Base-by-base conservation (phyloP, 1,140 invertebrate genomes). In the Lepeophtheirus salmonis region DNA sequence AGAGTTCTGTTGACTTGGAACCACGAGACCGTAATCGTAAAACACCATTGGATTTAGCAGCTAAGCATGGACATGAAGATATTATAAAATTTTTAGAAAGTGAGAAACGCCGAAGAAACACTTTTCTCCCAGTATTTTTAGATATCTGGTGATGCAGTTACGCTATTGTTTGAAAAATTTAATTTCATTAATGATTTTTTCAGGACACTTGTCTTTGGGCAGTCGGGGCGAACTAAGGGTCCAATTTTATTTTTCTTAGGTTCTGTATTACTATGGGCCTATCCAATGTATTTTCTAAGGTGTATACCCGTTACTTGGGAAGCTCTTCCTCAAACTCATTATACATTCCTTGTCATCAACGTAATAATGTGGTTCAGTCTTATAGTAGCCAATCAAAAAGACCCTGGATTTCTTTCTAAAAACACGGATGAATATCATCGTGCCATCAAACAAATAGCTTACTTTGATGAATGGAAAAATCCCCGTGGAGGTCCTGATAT, bases 301-400 rank as follows among this genome's bases (percentile, higher is more conserved):
- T 85, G 84, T 64, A 80, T 91, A 60, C 86, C 87, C 0, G 75
- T 87, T n/a, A 92, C 88, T 0, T 91, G 86, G 86, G 83, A 88
- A 66, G 80, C 85, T 2, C 70, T 90, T 1, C 75, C 84, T 22
- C 78, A 81, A 0, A 83, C 84, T 3, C 87, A 92, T 69, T 87
- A 90, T 64, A 82, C 85, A 66, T 92, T 91, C 68, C 82, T 90
- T 57, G 83, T 87, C 65, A 85, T 84, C 79, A 91, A 91, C 68
- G 73, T 81, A 3, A 76, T 89, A 1, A 91, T 92, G 87, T 92
- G 88, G 88, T 72, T 90, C 1, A 86, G 83, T 64, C 85, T 89
- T 80, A 78, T 87, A n/a, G 80, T 87, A 20, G 86, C 87, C 2
- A 89, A 89, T 66, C 77, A 84, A 18, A 79, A 82, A 60, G 84